phyloP scores from a whole-genome alignment of 2,113 vertebrate species.

The Thamnaconus septentrionalis region DNA sequence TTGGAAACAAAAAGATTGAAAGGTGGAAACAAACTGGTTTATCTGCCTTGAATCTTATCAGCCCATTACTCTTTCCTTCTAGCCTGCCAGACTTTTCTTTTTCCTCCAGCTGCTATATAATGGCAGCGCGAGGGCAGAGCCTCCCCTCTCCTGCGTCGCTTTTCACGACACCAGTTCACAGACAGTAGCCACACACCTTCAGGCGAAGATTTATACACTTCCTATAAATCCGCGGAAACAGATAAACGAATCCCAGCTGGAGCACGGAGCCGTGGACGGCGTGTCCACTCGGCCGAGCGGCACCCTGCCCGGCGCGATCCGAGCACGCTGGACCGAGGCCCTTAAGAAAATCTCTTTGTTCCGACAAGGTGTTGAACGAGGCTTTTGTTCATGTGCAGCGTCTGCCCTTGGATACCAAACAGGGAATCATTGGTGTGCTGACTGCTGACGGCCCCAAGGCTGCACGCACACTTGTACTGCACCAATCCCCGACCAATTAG shows the following conservation, averaged over 20 bases:
- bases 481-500: slow-evolving; percentile 60
- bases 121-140: slow-evolving; percentile 34
- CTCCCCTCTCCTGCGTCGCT: slow-evolving; percentile 31
- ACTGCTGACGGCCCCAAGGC: slow-evolving; percentile 66
- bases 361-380: slow-evolving; percentile 62
- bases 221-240: slow-evolving; percentile 61
- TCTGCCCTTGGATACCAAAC: slow-evolving; percentile 69
- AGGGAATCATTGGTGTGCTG: slow-evolving; percentile 62
- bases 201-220: slow-evolving; percentile 62
- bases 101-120: slow-evolving; percentile 31
- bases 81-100: slow-evolving; percentile 22
- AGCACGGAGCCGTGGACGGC: slow-evolving; percentile 49
- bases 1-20: neutral
- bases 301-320: slow-evolving; percentile 37
- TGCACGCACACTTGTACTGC: slow-evolving; percentile 46
- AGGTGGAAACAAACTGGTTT: slow-evolving; percentile 38
- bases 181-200: slow-evolving; percentile 65
- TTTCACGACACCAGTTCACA: slow-evolving; percentile 45
- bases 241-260: slow-evolving; percentile 54
- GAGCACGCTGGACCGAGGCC: slow-evolving; percentile 30
- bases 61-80: slow-evolving; percentile 31
- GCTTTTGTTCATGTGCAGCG: slow-evolving; percentile 59
- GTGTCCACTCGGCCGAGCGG: slow-evolving; percentile 56
- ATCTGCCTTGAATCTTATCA: slow-evolving; percentile 63
- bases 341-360: slow-evolving; percentile 63